Conservation (phyloP, 2,888 invertebrate genomes). For the Nomada hirtipes region DNA sequence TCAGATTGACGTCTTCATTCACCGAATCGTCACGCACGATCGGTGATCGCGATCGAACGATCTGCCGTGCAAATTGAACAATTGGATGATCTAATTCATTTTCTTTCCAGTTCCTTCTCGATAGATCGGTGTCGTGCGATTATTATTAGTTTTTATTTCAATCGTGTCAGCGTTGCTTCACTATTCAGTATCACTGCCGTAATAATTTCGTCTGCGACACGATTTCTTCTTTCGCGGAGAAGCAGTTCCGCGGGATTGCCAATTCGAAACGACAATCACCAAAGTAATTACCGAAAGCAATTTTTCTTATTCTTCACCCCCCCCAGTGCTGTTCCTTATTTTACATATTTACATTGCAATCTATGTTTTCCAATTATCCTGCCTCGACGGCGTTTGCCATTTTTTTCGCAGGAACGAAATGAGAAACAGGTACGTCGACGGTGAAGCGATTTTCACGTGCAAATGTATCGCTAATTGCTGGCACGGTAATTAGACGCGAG, state of each 20-base stretch:
- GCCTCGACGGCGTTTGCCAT: too few relatives aligned
- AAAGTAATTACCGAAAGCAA: too few relatives aligned
- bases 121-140: too few relatives aligned
- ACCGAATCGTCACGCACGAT: conserved; percentile 50
- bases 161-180: neutral
- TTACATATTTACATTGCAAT: too few relatives aligned
- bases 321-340: too few relatives aligned
- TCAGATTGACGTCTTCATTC: conserved; percentile 58
- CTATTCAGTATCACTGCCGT: too few relatives aligned
- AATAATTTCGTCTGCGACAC: too few relatives aligned
- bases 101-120: neutral
- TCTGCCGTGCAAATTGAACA: conserved; percentile 34
- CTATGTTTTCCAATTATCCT: too few relatives aligned
- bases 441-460: neutral
- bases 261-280: too few relatives aligned
- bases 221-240: too few relatives aligned
- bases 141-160: neutral
- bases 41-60: conserved; percentile 16
- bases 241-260: too few relatives aligned
- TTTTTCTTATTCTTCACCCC: too few relatives aligned
- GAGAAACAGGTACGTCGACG: neutral
- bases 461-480: conserved; percentile 24
- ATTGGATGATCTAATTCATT: conserved; percentile 13
- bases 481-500: conserved; percentile 30
- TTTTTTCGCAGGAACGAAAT: neutral